These are phyloP conservation scores for Spicauda simplicius DNA, from an alignment of 2,888 invertebrate genomes.

Conservation along the genomic window DNA sequence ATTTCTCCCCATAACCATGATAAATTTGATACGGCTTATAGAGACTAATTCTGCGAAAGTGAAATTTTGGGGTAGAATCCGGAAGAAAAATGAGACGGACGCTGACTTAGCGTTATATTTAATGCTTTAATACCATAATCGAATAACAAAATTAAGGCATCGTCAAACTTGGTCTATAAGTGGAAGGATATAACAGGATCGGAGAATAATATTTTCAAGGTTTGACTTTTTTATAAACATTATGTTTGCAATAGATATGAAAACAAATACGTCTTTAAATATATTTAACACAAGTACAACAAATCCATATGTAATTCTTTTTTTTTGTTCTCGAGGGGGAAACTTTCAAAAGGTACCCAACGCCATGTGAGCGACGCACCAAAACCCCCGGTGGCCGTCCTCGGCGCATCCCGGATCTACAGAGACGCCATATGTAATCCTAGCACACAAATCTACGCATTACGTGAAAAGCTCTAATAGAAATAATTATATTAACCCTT, in stretches of 20 bases:
- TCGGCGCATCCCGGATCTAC: no score
- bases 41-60: conserved; percentile 67
- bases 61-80: conserved; percentile 68
- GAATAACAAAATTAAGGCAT: conserved; percentile 69
- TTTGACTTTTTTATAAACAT: no score
- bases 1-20: conserved; percentile 52
- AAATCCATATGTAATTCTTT: no score
- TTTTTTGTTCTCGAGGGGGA: no score
- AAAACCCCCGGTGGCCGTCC: no score
- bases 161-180: conserved; percentile 62
- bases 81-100: conserved; percentile 71
- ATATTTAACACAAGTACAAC: no score
- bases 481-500: not conserved
- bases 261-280: no score
- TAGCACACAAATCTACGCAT: no score
- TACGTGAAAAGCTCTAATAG: not conserved
- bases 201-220: not conserved
- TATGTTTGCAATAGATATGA: no score
- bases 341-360: no score
- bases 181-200: conserved; percentile 43
- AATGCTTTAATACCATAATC: conserved; percentile 68
- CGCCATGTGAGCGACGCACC: no score
- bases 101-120: conserved; percentile 70
- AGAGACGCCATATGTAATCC: no score
- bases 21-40: conserved; percentile 74